These are phyloP conservation scores for Hydrotaea cyrtoneurina DNA, from an alignment of 2,888 invertebrate species.

Conservation along the genomic window DNA sequence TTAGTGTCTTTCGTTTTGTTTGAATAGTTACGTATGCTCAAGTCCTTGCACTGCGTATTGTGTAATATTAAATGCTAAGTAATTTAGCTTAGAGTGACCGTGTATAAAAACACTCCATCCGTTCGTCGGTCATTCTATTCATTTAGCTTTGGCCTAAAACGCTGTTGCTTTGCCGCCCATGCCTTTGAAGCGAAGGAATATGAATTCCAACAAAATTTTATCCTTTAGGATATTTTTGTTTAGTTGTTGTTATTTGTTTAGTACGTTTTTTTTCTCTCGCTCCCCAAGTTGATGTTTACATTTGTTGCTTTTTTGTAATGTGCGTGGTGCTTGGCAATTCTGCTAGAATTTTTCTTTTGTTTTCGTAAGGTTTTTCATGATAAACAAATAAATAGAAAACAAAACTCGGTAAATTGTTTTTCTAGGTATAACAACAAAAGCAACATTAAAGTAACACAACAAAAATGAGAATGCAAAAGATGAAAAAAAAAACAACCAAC, in stretches of 20 bases:
- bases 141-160: background rate
- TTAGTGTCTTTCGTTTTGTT: too few relatives aligned
- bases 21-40: too few relatives aligned
- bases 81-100: too few relatives aligned
- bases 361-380: conserved; percentile 46
- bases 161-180: background rate
- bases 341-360: conserved; percentile 45
- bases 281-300: background rate
- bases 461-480: background rate
- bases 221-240: background rate
- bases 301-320: conserved; percentile 19
- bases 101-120: too few relatives aligned
- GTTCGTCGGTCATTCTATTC: too few relatives aligned
- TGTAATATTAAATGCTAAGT: too few relatives aligned
- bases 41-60: too few relatives aligned
- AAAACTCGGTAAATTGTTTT: background rate
- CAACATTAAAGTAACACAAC: background rate
- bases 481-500: background rate
- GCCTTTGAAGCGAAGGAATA: background rate
- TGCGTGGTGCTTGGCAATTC: background rate
- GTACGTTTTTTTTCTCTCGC: conserved; percentile 7
- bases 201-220: too few relatives aligned
- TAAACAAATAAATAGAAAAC: conserved; percentile 45
- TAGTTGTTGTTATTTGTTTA: background rate
- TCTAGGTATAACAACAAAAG: background rate